Evolutionary conservation across 2,888 invertebrate species (phyloP).

Genomic region (Cremastinae sp.): DNA sequence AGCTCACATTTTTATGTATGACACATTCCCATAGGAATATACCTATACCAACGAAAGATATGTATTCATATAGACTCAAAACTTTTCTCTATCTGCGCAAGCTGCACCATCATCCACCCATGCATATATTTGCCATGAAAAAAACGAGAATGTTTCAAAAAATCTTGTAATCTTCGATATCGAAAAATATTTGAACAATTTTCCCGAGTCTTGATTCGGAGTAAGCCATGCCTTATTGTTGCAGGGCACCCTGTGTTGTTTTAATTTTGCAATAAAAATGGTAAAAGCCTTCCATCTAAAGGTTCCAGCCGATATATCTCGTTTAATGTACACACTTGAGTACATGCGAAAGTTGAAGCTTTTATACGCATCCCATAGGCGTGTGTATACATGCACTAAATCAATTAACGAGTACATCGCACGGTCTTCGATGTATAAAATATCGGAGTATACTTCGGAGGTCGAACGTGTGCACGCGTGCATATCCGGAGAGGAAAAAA

Average conservation of each 20-base stretch:
- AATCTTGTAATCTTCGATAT: not conserved
- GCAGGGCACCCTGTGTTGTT: not conserved
- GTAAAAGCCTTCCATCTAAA: constrained; percentile 6
- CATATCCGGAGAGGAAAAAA: constrained; percentile 21
- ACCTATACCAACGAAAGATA: not conserved
- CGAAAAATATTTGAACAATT: not conserved
- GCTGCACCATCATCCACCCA: not conserved
- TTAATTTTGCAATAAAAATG: constrained; percentile 26
- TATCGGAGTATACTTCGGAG: constrained; percentile 30
- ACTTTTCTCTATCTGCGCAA: not conserved
- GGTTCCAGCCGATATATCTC: not conserved
- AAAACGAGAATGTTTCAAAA: too few relatives aligned
- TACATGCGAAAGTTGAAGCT: too few relatives aligned
- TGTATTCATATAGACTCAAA: not conserved
- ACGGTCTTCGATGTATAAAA: constrained; percentile 59
- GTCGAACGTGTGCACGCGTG: constrained; percentile 30
- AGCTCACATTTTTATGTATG: constrained; percentile 6
- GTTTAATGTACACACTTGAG: not conserved
- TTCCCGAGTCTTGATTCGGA: not conserved
- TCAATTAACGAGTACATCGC: constrained; percentile 58
- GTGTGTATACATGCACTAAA: constrained; percentile 36
- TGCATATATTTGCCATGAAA: too few relatives aligned
- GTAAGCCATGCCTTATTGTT: not conserved
- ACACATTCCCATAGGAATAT: too few relatives aligned
- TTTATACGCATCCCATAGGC: not conserved